Percentiles rank a stretch among this genome's conserved stretches.
Evolutionary conservation across 2,888 invertebrate species (phyloP).

Genomic region (Calameuta pallipes): DNA sequence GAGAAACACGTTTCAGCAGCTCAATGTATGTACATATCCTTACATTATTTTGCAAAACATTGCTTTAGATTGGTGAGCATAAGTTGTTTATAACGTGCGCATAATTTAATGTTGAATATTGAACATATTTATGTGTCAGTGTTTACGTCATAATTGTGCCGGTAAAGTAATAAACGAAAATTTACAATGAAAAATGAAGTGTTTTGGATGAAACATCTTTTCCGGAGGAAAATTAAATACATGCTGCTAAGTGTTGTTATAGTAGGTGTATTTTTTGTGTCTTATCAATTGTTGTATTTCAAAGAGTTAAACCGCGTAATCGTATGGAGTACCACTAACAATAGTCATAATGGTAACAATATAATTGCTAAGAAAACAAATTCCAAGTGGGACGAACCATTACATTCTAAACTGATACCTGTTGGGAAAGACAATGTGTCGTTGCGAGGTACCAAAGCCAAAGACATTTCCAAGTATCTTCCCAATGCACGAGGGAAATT

Average conservation of each 20-base stretch:
- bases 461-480: conserved; percentile 65
- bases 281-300: conserved; percentile 64
- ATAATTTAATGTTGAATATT: neutral
- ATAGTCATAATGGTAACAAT: conserved; percentile 25
- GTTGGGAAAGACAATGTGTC: conserved; percentile 43
- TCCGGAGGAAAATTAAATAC: conserved; percentile 62
- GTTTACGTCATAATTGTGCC: neutral
- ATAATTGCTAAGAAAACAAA: conserved; percentile 18
- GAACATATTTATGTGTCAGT: neutral
- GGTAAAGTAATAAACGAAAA: neutral
- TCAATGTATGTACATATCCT: neutral
- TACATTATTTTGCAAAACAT: neutral
- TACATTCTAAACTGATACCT: conserved; percentile 41
- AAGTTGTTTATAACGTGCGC: neutral
- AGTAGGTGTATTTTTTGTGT: conserved; percentile 61
- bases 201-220: conserved; percentile 36
- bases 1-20: neutral
- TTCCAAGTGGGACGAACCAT: conserved; percentile 40
- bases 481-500: conserved; percentile 66
- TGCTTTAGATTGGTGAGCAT: neutral
- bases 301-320: conserved; percentile 55
- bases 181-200: conserved; percentile 33
- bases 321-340: conserved; percentile 33
- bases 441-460: conserved; percentile 62
- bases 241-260: conserved; percentile 62